Evolutionary conservation across 2,888 invertebrate genomes (phyloP), one percentile per base, ranked within the genome.

Genomic region (Acleris holmiana): DNA sequence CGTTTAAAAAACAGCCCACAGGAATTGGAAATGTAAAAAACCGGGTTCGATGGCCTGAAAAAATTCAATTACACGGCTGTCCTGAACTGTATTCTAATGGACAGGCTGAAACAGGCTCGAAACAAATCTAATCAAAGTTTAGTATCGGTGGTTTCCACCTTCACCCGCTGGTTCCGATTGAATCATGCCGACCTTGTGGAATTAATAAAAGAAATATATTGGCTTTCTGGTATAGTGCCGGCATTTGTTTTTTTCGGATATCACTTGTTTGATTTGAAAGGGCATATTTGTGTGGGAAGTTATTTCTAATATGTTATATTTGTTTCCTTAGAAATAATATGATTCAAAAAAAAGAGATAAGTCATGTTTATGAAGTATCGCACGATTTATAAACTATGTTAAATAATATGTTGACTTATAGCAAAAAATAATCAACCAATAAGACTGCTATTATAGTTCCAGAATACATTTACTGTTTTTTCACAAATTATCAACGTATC

Each of bases 21-120:
- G 47, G 53, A 53, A 64, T 59, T 49, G 58, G 29, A 64, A 59
- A 54, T 48, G 58, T 58, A 64, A 64, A 69, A 76, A 72, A 67
- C 69, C 64, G 67, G 69, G 77, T 69, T 69, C 80, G 76, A 79
- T 84, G 85, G 79, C 75, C 83, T 76, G 83, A 78, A 65, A 67
- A 67, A 85, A 87, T 83, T 84, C 86, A 85, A 87, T 86, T 84
- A 83, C 79, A 75, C 73, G 73, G 76, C 71, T 78, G 80, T 82
- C 82, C 77, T 70, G 71, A 67, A 70, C 70, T 78, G 84, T 81
- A 85, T 85, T 82, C 75, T 82, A 85, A 86, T 84, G 71, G 79
- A 67, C 71, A 69, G 74, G 71, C 68, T 56, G 67, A 70, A 62
- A 47, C 57, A 61, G 59, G 59, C 21, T 60, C 59, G 73, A 60